These are phyloP conservation scores for Diglossa cyanea DNA, from an alignment of 2,797 vertebrate genomes.

Conservation along the genomic window DNA sequence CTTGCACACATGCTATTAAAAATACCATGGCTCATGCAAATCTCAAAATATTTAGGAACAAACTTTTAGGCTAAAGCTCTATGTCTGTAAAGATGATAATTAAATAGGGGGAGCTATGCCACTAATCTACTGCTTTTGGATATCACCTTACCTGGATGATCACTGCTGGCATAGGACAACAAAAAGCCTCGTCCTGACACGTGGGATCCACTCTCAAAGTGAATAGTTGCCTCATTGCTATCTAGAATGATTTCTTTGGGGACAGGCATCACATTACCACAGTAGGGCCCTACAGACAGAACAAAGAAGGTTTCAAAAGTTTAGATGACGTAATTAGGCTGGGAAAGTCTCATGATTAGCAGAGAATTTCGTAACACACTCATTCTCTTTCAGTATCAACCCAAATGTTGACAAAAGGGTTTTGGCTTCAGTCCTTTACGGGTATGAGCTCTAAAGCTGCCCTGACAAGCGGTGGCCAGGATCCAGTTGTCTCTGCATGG, in stretches of 20 bases:
- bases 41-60: not conserved
- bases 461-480: not conserved
- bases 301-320: slow-evolving; percentile 31
- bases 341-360: not conserved
- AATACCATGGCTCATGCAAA: not conserved
- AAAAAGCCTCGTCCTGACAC: slow-evolving; percentile 85
- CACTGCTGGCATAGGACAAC: slow-evolving; percentile 81
- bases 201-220: slow-evolving; percentile 80
- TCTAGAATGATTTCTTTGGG: slow-evolving; percentile 77
- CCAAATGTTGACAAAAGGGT: slow-evolving; percentile 27
- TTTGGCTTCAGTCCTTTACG: not conserved
- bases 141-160: slow-evolving; percentile 80
- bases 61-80: not conserved
- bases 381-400: slow-evolving; percentile 1
- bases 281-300: slow-evolving; percentile 75
- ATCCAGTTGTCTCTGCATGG: not conserved
- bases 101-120: not conserved
- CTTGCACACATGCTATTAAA: not conserved
- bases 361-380: not conserved
- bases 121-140: not conserved
- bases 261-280: slow-evolving; percentile 69
- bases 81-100: not conserved
- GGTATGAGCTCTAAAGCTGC: not conserved
- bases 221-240: slow-evolving; percentile 79
- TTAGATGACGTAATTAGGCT: not conserved